A percentile compares a stretch with the other conserved stretches of the same genome.
Conservation (phyloP, 2,888 invertebrate genomes). For the Idaea biselata region DNA sequence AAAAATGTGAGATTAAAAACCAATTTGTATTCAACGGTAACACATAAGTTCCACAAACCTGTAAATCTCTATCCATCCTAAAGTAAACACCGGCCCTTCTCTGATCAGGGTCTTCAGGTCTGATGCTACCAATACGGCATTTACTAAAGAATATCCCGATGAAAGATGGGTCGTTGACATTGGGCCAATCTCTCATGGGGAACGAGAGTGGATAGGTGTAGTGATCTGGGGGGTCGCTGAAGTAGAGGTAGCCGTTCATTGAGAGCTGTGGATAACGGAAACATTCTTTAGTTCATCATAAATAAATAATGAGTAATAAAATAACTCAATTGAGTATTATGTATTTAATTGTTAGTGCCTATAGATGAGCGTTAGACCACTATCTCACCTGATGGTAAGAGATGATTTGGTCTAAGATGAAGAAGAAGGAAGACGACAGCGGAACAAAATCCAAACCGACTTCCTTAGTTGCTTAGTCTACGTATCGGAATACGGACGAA, state of each 20-base stretch:
- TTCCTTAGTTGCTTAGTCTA: too few species aligned
- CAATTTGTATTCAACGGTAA: too few species aligned
- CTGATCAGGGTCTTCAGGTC: constrained; percentile 87
- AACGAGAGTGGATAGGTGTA: constrained; percentile 92
- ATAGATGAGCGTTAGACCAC: neutral
- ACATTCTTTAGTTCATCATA: constrained; percentile 10
- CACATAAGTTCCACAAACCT: constrained; percentile 47
- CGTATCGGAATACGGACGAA: too few species aligned
- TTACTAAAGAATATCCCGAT: constrained; percentile 96
- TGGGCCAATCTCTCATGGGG: constrained; percentile 92
- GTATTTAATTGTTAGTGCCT: too few species aligned
- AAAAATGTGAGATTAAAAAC: too few species aligned
- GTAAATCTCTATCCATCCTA: constrained; percentile 80
- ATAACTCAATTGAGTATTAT: too few species aligned
- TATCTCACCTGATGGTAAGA: neutral
- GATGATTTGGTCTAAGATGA: neutral
- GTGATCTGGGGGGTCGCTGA: constrained; percentile 93
- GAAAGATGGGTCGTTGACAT: constrained; percentile 92
- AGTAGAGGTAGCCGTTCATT: constrained; percentile 91
- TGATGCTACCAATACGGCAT: constrained; percentile 88
- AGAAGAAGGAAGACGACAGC: too few species aligned
- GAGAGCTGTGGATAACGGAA: constrained; percentile 81
- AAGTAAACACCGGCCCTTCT: constrained; percentile 92
- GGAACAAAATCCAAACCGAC: too few species aligned
- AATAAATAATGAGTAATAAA: neutral